Conservation (phyloP, 2,888 invertebrate species). For the Trichopoda pennipes region DNA sequence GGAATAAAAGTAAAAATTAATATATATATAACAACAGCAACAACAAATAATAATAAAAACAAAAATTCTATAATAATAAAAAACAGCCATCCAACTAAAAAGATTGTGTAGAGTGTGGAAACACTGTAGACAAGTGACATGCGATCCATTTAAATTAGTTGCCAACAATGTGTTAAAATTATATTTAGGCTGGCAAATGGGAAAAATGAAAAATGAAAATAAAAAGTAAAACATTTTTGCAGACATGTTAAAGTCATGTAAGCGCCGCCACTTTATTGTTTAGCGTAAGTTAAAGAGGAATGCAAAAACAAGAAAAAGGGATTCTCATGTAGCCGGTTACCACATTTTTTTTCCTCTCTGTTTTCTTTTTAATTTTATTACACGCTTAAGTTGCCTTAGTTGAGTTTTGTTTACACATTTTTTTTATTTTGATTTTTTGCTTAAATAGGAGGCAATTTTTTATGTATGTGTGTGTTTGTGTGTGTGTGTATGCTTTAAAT, state of each 20-base stretch:
- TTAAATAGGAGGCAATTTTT: slow-evolving; percentile 20
- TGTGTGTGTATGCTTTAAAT: slow-evolving; percentile 28
- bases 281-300: slow-evolving; percentile 44
- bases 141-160: slow-evolving; percentile 79
- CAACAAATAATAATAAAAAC: not conserved
- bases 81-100: slow-evolving; percentile 30
- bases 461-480: no score
- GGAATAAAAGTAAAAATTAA: not conserved
- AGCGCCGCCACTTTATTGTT: slow-evolving; percentile 62
- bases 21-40: not conserved
- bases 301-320: not conserved
- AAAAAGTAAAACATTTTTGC: slow-evolving; percentile 46
- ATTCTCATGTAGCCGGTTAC: slow-evolving; percentile 41
- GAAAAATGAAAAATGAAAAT: slow-evolving; percentile 22
- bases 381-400: slow-evolving; percentile 27
- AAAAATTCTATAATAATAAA: not conserved
- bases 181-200: slow-evolving; percentile 72
- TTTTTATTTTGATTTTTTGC: not conserved
- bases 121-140: slow-evolving; percentile 69
- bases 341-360: not conserved
- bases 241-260: slow-evolving; percentile 67
- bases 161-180: slow-evolving; percentile 77
- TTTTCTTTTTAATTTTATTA: slow-evolving; percentile 20
- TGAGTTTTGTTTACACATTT: slow-evolving; percentile 7
- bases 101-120: slow-evolving; percentile 57